These are phyloP conservation scores for Onychomys torridus DNA, from an alignment of 2,797 vertebrate genomes.

Conservation along the genomic window DNA sequence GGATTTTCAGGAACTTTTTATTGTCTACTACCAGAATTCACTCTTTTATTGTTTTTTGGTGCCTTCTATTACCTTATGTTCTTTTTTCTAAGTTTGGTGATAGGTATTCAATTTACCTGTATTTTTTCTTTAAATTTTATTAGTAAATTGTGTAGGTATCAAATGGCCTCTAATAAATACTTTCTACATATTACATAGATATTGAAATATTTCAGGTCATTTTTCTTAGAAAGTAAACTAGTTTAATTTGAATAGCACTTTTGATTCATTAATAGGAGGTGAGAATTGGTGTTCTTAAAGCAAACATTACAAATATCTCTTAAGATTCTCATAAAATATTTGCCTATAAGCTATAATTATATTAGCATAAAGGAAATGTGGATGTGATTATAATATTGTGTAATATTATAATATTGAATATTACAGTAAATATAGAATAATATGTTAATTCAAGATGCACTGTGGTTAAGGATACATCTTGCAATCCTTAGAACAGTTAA, in stretches of 20 bases:
- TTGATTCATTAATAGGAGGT: neutral
- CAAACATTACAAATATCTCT: neutral
- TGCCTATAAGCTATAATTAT: neutral
- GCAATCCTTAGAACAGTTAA: neutral
- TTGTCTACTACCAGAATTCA: neutral
- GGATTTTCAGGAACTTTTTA: neutral
- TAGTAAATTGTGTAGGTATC: neutral
- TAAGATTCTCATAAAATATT: neutral
- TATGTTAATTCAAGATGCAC: neutral
- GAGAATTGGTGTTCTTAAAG: neutral
- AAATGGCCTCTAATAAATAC: neutral
- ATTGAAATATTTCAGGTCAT: neutral
- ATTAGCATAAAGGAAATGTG: neutral
- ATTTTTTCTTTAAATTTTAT: neutral
- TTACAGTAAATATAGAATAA: neutral
- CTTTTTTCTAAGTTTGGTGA: neutral
- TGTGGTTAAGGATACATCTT: neutral
- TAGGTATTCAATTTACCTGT: neutral
- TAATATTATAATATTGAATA: too few species aligned
- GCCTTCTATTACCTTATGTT: neutral
- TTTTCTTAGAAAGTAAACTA: neutral
- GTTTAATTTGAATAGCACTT: neutral
- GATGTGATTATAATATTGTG: neutral
- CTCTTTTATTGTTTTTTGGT: neutral
- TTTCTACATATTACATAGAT: neutral